Conservation (phyloP, 2,113 vertebrate species). For the Dicentrarchus labrax region DNA sequence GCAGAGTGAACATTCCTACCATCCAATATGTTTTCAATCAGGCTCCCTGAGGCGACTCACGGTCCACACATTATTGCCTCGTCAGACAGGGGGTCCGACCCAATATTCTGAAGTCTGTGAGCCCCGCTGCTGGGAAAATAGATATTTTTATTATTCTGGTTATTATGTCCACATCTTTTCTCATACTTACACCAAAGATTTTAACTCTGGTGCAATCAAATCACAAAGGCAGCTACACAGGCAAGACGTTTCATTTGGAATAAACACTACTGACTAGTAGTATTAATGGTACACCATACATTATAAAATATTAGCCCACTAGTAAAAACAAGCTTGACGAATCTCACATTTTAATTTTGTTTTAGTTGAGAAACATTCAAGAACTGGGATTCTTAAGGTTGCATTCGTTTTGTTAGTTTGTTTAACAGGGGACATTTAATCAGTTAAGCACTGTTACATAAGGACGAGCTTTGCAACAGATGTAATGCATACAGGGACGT, state of each 20-base stretch:
- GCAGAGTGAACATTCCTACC: constrained; percentile 64
- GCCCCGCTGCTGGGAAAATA: constrained; percentile 60
- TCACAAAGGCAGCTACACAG: background rate
- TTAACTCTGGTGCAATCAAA: background rate
- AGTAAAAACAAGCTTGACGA: background rate
- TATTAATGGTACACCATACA: background rate
- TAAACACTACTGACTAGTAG: background rate
- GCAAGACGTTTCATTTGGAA: background rate
- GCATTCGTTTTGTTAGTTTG: background rate
- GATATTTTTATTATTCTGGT: constrained; percentile 7
- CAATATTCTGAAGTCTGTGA: constrained; percentile 52
- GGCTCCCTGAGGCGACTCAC: constrained; percentile 65
- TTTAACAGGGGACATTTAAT: background rate
- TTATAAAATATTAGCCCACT: background rate
- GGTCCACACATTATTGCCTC: constrained; percentile 67
- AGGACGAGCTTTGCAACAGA: background rate
- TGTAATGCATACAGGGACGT: background rate
- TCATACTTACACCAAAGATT: background rate
- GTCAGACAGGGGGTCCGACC: constrained; percentile 60
- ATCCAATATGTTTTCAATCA: constrained; percentile 79
- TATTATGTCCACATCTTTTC: background rate
- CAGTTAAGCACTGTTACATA: background rate
- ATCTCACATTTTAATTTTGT: background rate
- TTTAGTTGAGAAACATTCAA: too few relatives aligned
- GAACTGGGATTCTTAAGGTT: background rate